Evolutionary conservation across 2,888 invertebrate species (phyloP), one percentile per base, ranked within the genome.

Genomic region (Torymus auratus): DNA sequence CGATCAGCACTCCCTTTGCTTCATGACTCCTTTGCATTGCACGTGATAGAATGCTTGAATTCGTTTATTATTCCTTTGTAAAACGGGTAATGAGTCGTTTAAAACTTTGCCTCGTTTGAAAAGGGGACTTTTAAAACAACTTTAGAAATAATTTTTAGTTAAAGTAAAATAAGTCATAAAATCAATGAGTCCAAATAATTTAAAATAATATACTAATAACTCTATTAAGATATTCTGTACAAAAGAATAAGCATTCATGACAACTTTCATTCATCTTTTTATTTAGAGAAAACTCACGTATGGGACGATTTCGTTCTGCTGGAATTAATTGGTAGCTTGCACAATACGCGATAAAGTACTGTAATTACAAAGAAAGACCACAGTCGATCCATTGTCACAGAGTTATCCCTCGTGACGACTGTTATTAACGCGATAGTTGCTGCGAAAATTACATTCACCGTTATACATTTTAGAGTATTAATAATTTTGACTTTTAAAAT

Each of bases 321-420:
- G 67, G 67, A 71, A 72, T 78, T 72, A 72, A 78, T 78, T 60
- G 20, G 20, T 65, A 28, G 20, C 53, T 60, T 72, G 28, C 53
- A 23, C 61, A 72, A 72, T 20, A 11, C 11, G 67, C 23, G 20
- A 72, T 61, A 60, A 67, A 67, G 72, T 65, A 13, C 41, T 61
- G 15, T 41, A 78, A 78, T 72, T 17, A 61, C 56, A 41, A 7
- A 23, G 28, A 76, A 60, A 53, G 11, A 52, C 23, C 20, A 14
- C 23, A 61, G 74, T n/a, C 56, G 20, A 52, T 61, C 68, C 67
- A 62, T 55, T 61, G 60, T 23, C 12, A 20, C 52, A 62, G 28
- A 55, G 61, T 69, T 62, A 53, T 10, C 69, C 58, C 12, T 73
- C 28, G 23, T 41, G 41, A 41, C 41, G 7, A 7, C 41, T 41